phyloP scores from a whole-genome alignment of 2,113 vertebrate genomes.

The Carollia perspicillata region DNA sequence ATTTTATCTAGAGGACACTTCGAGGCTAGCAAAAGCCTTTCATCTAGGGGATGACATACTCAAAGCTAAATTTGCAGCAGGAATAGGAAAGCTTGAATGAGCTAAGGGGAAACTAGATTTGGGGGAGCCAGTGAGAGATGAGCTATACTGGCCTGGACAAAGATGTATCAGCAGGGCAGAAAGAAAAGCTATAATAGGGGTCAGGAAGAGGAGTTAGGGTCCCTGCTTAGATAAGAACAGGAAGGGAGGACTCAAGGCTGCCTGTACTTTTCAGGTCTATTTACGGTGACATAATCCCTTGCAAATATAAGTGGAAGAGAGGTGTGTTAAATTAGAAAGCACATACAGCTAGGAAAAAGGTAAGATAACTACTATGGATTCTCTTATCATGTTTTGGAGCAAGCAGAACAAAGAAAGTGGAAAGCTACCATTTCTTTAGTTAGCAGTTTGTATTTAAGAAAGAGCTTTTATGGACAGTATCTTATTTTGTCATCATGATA shows the following conservation, averaged over 20 bases:
- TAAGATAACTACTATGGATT: neutral
- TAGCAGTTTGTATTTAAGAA: neutral
- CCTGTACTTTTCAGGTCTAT: neutral
- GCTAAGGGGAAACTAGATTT: neutral
- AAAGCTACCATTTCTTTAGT: neutral
- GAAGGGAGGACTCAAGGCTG: neutral
- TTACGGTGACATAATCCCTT: constrained; percentile 1
- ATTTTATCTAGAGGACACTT: constrained; percentile 40
- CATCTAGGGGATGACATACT: neutral
- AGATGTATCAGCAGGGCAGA: neutral
- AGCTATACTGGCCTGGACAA: neutral
- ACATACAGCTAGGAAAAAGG: neutral
- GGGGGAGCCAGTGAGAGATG: constrained; percentile 10
- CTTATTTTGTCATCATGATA: constrained; percentile 27
- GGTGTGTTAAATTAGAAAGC: neutral
- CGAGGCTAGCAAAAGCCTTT: constrained; percentile 34
- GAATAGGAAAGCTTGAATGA: neutral
- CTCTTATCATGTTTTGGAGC: constrained; percentile 33
- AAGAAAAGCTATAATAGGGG: neutral
- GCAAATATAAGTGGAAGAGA: neutral
- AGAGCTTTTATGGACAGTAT: neutral
- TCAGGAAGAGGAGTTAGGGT: neutral
- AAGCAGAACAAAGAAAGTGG: constrained; percentile 5
- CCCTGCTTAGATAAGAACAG: neutral
- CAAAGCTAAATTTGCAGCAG: constrained; percentile 30